phyloP scores from a whole-genome alignment of 1,140 invertebrate species.

The Cepaea nemoralis region DNA sequence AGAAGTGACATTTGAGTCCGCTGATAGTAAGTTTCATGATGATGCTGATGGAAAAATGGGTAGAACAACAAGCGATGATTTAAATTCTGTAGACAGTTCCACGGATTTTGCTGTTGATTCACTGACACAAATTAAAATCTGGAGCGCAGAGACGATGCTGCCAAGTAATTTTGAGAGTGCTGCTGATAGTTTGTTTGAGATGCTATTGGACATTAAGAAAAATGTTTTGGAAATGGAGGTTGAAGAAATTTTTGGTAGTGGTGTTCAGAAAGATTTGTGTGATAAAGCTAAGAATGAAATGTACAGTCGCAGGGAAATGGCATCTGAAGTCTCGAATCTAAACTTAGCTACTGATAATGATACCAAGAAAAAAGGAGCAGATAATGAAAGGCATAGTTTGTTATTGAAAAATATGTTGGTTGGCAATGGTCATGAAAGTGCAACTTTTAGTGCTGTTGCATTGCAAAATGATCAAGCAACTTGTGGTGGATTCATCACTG shows the following conservation, averaged over 20 bases:
- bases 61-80: constrained; percentile 14
- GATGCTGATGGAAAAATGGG: constrained; percentile 10
- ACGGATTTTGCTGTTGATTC: background rate
- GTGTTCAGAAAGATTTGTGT: background rate
- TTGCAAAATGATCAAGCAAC: background rate
- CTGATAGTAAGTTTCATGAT: background rate
- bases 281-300: background rate
- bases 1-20: background rate
- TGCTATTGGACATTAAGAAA: background rate
- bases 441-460: background rate
- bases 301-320: background rate
- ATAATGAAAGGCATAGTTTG: no score
- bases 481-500: background rate
- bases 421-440: no score
- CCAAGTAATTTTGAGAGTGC: background rate
- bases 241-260: background rate
- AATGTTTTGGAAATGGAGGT: constrained; percentile 18
- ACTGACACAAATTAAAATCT: constrained; percentile 19
- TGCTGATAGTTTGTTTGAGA: background rate
- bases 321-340: background rate
- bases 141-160: constrained; percentile 6
- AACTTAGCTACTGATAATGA: background rate
- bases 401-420: no score
- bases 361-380: background rate
- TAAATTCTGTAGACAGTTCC: background rate